These are phyloP conservation scores for Smittia sp. DNA, from an alignment of 2,888 invertebrate species.

Conservation along the genomic window DNA sequence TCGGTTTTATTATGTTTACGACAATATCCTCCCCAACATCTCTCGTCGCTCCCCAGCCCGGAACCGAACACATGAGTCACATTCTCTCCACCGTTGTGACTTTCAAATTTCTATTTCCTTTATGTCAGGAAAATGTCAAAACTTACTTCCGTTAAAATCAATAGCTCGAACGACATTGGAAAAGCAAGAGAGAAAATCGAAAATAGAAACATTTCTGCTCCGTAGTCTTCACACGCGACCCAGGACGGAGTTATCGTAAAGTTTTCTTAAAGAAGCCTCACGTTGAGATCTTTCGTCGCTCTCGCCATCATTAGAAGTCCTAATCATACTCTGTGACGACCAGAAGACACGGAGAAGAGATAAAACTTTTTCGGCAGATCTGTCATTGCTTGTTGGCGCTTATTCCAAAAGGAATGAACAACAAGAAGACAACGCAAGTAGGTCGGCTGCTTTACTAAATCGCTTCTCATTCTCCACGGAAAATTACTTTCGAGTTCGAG, in stretches of 20 bases:
- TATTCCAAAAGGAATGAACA: not conserved
- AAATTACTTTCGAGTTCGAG: too few species aligned
- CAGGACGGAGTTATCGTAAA: not conserved
- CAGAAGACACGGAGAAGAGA: not conserved
- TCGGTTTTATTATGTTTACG: conserved; percentile 40
- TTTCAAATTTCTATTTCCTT: conserved; percentile 41
- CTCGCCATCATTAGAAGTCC: not conserved
- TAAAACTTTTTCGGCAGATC: conserved; percentile 2
- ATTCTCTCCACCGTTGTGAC: conserved; percentile 22
- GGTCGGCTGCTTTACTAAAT: too few species aligned
- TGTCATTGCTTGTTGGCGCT: not conserved
- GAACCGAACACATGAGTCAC: not conserved
- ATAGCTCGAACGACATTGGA: conserved; percentile 27
- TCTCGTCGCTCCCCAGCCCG: not conserved
- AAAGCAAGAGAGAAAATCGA: not conserved
- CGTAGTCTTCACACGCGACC: not conserved
- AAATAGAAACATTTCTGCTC: conserved; percentile 36
- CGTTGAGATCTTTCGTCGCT: not conserved
- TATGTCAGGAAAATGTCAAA: conserved; percentile 40
- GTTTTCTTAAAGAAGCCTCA: not conserved
- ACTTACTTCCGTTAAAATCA: conserved; percentile 40
- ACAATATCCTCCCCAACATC: conserved; percentile 30
- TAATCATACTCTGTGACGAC: not conserved
- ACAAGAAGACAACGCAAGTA: too few species aligned
- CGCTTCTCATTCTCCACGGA: too few species aligned